Conservation (phyloP, 2,888 invertebrate species). For the Chromoteleia sp. region DNA sequence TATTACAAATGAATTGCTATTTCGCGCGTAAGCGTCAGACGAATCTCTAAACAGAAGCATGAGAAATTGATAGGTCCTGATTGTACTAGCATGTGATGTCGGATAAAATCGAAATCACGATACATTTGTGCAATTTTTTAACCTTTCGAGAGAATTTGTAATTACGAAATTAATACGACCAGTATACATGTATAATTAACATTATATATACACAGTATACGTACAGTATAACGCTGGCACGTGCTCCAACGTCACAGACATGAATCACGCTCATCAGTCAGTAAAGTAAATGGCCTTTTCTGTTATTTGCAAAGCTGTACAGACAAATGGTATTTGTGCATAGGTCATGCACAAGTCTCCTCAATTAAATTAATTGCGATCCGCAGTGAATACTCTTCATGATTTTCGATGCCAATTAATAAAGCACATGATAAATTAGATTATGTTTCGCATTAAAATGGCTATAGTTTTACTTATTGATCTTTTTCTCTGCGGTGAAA, state of each 20-base stretch:
- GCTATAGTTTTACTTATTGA: conserved; percentile 10
- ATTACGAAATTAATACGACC: conserved; percentile 21
- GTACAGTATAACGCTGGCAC: conserved; percentile 72
- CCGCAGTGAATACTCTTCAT: conserved; percentile 18
- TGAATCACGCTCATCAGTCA: conserved; percentile 82
- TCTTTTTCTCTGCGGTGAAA: not conserved
- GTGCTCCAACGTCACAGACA: conserved; percentile 83
- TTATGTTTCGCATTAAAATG: not conserved
- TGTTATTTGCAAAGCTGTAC: conserved; percentile 52
- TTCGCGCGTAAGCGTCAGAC: not conserved
- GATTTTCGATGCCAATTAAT: conserved; percentile 38
- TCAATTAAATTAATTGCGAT: conserved; percentile 51
- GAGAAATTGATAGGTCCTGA: not conserved
- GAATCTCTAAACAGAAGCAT: conserved; percentile 2
- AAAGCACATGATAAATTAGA: conserved; percentile 25
- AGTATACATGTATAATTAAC: conserved; percentile 31
- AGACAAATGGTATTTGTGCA: conserved; percentile 56
- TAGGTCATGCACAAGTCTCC: conserved; percentile 52
- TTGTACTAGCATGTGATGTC: not conserved
- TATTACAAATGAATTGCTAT: not conserved
- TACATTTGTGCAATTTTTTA: conserved; percentile 31
- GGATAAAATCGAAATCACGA: conserved; percentile 16
- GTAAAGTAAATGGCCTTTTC: conserved; percentile 79
- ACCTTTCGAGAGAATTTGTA: conserved; percentile 20
- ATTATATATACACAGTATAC: conserved; percentile 19